Base-by-base conservation (phyloP, 2,797 vertebrate genomes). In the Sebastiscus tertius region DNA sequence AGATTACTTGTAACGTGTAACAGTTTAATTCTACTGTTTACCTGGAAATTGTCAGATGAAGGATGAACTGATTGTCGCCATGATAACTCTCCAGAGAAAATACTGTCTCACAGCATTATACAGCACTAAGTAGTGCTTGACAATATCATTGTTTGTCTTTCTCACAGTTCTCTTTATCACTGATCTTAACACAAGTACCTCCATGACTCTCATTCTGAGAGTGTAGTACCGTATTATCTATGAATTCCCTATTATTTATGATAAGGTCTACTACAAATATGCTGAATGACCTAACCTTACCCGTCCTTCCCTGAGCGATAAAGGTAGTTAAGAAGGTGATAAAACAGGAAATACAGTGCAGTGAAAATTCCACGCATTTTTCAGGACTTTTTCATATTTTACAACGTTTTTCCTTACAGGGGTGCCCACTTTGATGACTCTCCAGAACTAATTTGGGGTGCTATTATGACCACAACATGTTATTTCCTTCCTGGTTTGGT, bases 101-200 rank as follows among this genome's bases (percentile, higher is more conserved):
- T 31, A 14, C 36, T 22, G 52, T 49, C 46, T 18, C 18, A 0
- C 46, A 49, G 49, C 18, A 52, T 52, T 52, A 52, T 20, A 52
- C n/a, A 20, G 49, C 49, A 52, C 49, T 9, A 5, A 52, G 49
- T 4, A 52, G 20, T n/a, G 8, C 20, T 46, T 46, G 42, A 46
- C 42, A 46, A 18, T 46, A 16, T 18, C 49, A n/a, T n/a, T 52
- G 14, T 52, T 52, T n/a, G 49, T 52, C 49, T 26, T 22, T 26
- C 46, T 12, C 46, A 49, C 58, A 42, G 56, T 46, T 77, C 49
- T 52, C 20, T 46, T 46, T 46, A 46, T 46, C 42, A 46, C 42
- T 46, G 42, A 16, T 61, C 12, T 69, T 66, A 64, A 78, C 64
- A 65, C 59, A 79, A 75, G 39, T 59, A 68, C 54, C 55, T 56